Base-by-base conservation (phyloP, 2,113 vertebrate genomes). In the Otolemur garnettii region DNA sequence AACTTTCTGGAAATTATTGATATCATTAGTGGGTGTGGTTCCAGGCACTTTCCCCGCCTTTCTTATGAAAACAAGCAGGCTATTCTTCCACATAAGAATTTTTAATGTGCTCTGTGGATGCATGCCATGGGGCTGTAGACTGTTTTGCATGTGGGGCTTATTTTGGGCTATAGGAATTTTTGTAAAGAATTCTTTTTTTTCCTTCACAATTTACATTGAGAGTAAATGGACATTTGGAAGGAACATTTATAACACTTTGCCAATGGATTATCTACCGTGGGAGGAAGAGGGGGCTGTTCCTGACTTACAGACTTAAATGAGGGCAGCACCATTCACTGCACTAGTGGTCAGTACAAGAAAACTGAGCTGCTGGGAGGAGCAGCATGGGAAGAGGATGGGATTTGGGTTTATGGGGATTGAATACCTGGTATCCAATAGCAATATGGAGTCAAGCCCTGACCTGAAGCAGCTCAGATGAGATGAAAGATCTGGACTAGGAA, bases 61-160 rank as follows among this genome's bases (percentile, higher is more conserved):
- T 92, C 88, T 95, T 88, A 71, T 79, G 77, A 94, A 96, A 94
- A 92, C 72, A 92, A 90, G 85, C 35, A 84, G 33, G n/a, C 85
- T 96, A 53, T 94, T 93, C 93, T 95, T 92, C 80, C 19, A 42
- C 13, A 2, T 7, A 30, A 64, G 64, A 87, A 18, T 83, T 84
- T 81, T 87, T 22, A n/a, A 0, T 90, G 18, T 19, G 57, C 5
- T 78, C 88, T 14, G 13, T 55, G 55, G 72, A 92, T 80, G 57
- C 7, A 77, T 72, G 64, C 85, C 96, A 77, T 4, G 13, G 59
- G 18, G 42, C 42, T 26, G 30, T 35, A 42, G 83, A 35, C 74
- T n/a, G 11, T 90, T 91, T 90, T 42, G 64, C 75, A 90, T 83
- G 50, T 9, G 38, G 50, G 82, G 17, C 28, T 80, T n/a, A 91